Evolutionary conservation across 1,140 invertebrate genomes (phyloP), one percentile per base, ranked within the genome.

Genomic region (Drosophila carrolli): DNA sequence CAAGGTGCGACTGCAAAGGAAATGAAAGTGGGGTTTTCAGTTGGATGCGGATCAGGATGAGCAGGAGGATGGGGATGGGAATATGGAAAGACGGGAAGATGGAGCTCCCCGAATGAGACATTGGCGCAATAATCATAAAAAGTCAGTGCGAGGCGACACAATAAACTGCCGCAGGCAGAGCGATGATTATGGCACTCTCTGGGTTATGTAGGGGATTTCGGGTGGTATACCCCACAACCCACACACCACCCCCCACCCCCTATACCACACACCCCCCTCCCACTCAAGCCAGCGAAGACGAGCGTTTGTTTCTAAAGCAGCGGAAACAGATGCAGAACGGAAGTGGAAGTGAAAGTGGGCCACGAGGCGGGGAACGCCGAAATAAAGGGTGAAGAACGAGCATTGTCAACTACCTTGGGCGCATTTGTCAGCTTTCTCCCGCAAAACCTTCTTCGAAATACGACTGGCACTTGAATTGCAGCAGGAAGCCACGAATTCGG

Each of bases 101-200:
- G 8, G 8, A 44, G 60, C 65, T 66, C 47, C 19, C 40, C 38
- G 73, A 62, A 46, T 65, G 60, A 56, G 47, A 60, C 72, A 68
- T 75, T 76, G 81, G 63, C 61, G 82, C 78, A 81, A 85, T 85
- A 85, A 85, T 85, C 82, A 85, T 85, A 85, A 85, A 85, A 85
- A 85, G 78, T 68, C 78, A 83, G 70, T 75, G 80, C 63, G 66
- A 83, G 77, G 70, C 44, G 77, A 67, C 75, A 85, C 82, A 85
- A 85, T 85, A 85, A 85, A 85, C 76, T 62, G 78, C 63, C 56
- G 57, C 48, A 48, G 63, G 58, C 70, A 59, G 77, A 53, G 68
- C 57, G 77, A 79, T 79, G 77, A 80, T 80, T 80, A 80, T 74
- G 77, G 54, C 53, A 59, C 50, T 61, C 68, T 47, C 61, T 23